Conservation (phyloP, 1,140 invertebrate genomes). For the Zophobas atratus region DNA sequence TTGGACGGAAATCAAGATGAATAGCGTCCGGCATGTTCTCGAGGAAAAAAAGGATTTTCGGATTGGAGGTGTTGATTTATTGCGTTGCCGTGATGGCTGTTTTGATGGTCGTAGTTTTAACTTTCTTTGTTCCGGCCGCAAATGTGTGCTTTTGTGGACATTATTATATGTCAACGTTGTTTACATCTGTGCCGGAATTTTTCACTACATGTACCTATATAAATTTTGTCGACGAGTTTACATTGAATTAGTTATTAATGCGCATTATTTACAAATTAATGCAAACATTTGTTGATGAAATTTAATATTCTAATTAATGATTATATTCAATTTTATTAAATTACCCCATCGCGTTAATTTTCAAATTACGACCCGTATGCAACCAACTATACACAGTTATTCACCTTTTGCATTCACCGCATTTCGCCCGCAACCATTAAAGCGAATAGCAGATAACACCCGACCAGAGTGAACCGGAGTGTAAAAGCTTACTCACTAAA, state of each 20-base stretch:
- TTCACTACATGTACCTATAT: too few species aligned
- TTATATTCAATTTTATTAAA: not conserved
- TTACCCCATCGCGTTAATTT: not conserved
- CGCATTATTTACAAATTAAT: too few species aligned
- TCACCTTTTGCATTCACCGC: constrained; percentile 11
- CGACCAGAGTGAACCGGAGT: not conserved
- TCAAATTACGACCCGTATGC: not conserved
- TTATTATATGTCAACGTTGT: not conserved
- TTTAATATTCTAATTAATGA: too few species aligned
- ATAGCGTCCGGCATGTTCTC: not conserved
- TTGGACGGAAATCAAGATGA: not conserved
- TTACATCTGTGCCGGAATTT: too few species aligned
- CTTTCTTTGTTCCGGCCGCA: constrained; percentile 1
- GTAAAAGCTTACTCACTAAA: constrained; percentile 7
- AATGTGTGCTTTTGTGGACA: constrained; percentile 15
- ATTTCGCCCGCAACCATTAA: constrained; percentile 14
- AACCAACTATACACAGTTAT: not conserved
- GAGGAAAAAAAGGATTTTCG: not conserved
- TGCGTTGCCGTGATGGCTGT: not conserved
- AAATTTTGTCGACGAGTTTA: too few species aligned
- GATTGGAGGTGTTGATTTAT: constrained; percentile 7
- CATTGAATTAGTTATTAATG: too few species aligned
- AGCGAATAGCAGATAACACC: constrained; percentile 21
- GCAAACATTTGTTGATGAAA: too few species aligned
- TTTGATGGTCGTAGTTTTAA: not conserved